Evolutionary conservation across 2,888 invertebrate species (phyloP).

Genomic region (Pheosia tremula): DNA sequence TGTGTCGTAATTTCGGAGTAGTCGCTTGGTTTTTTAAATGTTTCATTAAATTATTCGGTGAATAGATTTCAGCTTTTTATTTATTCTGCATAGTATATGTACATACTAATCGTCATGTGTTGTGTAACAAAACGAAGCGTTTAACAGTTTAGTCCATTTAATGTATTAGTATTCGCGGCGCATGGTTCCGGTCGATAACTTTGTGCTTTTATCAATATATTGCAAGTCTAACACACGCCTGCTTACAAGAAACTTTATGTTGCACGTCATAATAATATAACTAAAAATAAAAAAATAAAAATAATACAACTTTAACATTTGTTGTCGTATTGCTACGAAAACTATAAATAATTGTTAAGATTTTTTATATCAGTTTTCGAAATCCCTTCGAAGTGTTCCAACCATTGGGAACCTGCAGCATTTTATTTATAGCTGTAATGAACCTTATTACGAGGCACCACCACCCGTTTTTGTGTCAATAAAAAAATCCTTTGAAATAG

Average conservation of each 20-base stretch:
- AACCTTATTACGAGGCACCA: too few relatives aligned
- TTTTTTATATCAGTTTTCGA: neutral
- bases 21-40: constrained; percentile 13
- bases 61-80: neutral
- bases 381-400: neutral
- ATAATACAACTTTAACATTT: too few relatives aligned
- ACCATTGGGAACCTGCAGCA: neutral
- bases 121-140: neutral
- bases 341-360: too few relatives aligned
- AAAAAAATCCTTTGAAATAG: too few relatives aligned
- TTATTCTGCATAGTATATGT: neutral
- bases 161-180: neutral
- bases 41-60: constrained; percentile 10
- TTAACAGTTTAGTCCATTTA: neutral
- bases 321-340: too few relatives aligned
- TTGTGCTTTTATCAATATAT: neutral
- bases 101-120: too few relatives aligned
- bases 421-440: neutral
- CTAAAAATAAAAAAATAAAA: too few relatives aligned
- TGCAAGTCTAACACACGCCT: neutral
- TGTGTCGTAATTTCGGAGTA: constrained; percentile 24
- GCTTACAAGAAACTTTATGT: too few relatives aligned
- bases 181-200: neutral
- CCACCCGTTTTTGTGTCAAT: too few relatives aligned
- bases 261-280: too few relatives aligned